Percentiles rank a stretch among this genome's conserved stretches.
phyloP scores from a whole-genome alignment of 1,140 invertebrate species.

The Nephotettix cincticeps region DNA sequence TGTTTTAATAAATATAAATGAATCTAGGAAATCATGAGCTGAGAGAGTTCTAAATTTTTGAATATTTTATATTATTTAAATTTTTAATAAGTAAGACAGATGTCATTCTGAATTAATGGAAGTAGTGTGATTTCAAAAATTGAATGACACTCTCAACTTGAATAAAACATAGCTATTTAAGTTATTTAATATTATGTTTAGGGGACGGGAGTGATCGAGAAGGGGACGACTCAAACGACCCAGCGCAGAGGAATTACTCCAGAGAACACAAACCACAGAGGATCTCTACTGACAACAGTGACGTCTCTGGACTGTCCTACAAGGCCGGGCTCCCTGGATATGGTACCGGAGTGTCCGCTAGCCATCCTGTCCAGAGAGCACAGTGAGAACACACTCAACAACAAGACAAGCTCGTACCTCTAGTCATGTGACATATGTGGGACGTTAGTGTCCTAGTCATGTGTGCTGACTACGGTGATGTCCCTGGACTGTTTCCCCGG shows the following conservation, averaged over 20 bases:
- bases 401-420: slow-evolving; percentile 2
- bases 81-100: no score
- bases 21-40: no score
- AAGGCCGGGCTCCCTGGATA: slow-evolving; percentile 27
- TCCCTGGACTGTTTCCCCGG: slow-evolving; percentile 31
- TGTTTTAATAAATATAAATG: no score
- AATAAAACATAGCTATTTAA: no score
- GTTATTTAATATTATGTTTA: no score
- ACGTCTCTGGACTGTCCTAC: slow-evolving; percentile 34
- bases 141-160: no score
- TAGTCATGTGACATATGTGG: no score
- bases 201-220: slow-evolving; percentile 19
- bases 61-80: no score
- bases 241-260: neutral
- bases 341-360: slow-evolving; percentile 18
- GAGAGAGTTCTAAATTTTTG: no score
- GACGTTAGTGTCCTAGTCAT: no score
- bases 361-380: slow-evolving; percentile 10
- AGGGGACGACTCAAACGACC: neutral
- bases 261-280: slow-evolving; percentile 24
- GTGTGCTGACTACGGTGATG: slow-evolving; percentile 35
- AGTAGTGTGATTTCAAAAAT: no score
- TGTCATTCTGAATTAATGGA: no score
- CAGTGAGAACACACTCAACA: neutral
- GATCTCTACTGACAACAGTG: slow-evolving; percentile 37